Conservation (phyloP, 2,113 vertebrate species). For the Noturus placidus region DNA sequence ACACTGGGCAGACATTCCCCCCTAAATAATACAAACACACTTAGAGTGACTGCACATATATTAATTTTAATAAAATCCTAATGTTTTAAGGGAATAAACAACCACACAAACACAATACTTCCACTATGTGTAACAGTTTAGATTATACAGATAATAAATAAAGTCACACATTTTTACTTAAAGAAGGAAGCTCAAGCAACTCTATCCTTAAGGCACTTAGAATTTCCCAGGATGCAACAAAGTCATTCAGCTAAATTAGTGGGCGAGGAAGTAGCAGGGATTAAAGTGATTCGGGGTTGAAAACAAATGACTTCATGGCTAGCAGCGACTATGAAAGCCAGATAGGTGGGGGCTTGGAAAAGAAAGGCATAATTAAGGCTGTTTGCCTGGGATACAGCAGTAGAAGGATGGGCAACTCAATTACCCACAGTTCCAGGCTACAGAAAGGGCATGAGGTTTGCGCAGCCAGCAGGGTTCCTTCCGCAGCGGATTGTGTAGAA, state of each 20-base stretch:
- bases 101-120: neutral
- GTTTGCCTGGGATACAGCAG: constrained; percentile 64
- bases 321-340: constrained; percentile 59
- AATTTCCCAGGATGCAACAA: constrained; percentile 53
- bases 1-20: neutral
- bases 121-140: neutral
- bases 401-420: constrained; percentile 57
- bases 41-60: neutral
- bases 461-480: constrained; percentile 61
- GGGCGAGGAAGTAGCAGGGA: constrained; percentile 59
- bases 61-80: neutral
- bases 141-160: neutral
- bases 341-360: constrained; percentile 44
- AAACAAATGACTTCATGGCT: constrained; percentile 66
- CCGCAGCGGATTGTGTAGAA: constrained; percentile 56
- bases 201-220: constrained; percentile 44
- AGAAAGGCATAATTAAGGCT: constrained; percentile 67
- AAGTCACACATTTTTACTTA: neutral
- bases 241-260: constrained; percentile 51
- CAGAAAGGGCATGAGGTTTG: constrained; percentile 55
- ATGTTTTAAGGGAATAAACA: neutral
- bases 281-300: constrained; percentile 58
- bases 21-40: neutral
- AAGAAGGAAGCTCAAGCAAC: neutral
- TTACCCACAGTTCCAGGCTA: constrained; percentile 54